Base-by-base conservation (phyloP, 23 tunicate species). In the Ciona savignyi region DNA sequence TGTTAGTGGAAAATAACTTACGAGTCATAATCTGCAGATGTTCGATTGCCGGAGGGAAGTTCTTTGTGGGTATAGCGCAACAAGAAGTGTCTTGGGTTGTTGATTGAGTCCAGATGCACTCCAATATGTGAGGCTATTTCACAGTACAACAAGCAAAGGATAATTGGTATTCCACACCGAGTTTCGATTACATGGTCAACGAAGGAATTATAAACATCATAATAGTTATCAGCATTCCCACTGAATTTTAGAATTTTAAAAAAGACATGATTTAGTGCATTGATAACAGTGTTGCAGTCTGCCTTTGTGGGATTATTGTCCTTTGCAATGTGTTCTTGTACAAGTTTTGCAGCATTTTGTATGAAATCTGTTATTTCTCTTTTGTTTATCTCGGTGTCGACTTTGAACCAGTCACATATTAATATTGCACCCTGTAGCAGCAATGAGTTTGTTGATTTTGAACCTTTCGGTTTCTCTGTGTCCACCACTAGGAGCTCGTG, bases 161-260 rank as follows among this genome's bases (percentile, higher is more conserved):
- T n/a, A 67, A 77, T 77, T 3, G 81, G 81, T 3, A 77, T 77
- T n/a, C 81, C 81, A 1, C 27, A 23, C 3, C 81, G 74, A 4
- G 71, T 35, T 67, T 67, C 23, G 11, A 77, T 77, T 1, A 77
- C 81, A 66, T 67, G 15, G 35, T 68, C 62, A 67, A 77, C 27
- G 67, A 77, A 77, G 24, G 81, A 77, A 68, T 77, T 77, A n/a
- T 27, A 34, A 25, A 77, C 65, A 33, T 77, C 67, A 42, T 56
- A 77, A 48, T 77, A 77, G 67, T 77, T 62, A 6, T 60, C 72
- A 19, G 35, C 34, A 27, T 77, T 77, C 15, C 81, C 81, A 27
- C 32, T 19, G 48, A 77, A 77, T 22, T 42, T 42, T 42, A 6
- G 56, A 6, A 6, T 9, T n/a, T n/a, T n/a, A n/a, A n/a, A n/a